phyloP scores from a whole-genome alignment of 2,888 invertebrate species.

The Troilus luridus region DNA sequence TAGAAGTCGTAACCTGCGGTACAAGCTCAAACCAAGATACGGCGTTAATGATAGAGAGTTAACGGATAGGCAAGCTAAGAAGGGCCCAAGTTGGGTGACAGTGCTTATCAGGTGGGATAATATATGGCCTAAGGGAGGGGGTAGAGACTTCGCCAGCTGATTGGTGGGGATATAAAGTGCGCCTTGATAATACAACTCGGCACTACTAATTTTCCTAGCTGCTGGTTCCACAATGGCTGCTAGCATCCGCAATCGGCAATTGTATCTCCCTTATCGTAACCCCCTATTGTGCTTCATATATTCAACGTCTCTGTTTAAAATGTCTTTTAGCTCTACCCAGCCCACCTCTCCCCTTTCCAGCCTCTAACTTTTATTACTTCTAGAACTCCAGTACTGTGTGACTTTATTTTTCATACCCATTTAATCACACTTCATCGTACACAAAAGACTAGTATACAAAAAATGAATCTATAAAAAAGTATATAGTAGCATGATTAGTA shows the following conservation, averaged over 20 bases:
- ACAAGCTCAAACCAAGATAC: background rate
- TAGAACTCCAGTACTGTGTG: background rate
- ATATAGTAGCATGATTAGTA: too few species aligned
- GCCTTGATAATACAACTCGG: conserved; percentile 13
- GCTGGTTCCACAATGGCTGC: conserved; percentile 40
- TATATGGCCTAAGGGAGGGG: background rate
- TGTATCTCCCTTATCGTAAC: conserved; percentile 26
- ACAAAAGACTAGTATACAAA: background rate
- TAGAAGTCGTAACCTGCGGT: background rate
- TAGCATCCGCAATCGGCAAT: conserved; percentile 4
- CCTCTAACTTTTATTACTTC: background rate
- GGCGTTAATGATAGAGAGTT: background rate
- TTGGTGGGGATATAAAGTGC: conserved; percentile 36
- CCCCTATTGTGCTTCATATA: background rate
- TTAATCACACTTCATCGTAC: background rate
- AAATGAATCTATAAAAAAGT: background rate
- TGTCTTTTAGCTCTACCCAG: background rate
- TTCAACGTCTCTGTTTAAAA: background rate
- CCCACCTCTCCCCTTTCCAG: background rate
- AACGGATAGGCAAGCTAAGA: conserved; percentile 1
- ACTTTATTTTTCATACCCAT: background rate
- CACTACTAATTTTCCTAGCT: conserved; percentile 43
- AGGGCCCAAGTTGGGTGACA: background rate
- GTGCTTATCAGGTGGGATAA: background rate
- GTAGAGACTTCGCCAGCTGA: background rate